Conservation (phyloP, 2,797 vertebrate species). For the Dendrocincla fuliginosa region DNA sequence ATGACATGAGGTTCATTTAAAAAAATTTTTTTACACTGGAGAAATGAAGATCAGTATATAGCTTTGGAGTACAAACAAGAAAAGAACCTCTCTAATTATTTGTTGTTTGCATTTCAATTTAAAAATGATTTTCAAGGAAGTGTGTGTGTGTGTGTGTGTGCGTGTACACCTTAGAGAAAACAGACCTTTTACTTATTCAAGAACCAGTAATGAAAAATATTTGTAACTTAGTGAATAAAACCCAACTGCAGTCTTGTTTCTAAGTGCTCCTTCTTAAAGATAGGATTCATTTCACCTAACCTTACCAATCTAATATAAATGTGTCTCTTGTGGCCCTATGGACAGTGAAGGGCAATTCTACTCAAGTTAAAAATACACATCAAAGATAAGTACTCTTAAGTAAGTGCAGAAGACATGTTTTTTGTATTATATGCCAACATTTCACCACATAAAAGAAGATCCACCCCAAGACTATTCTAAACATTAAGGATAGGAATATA, state of each 20-base stretch:
- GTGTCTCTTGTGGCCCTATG: background rate
- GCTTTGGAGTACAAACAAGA: background rate
- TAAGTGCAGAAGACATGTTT: background rate
- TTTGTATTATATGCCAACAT: background rate
- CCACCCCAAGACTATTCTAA: background rate
- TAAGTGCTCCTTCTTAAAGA: background rate
- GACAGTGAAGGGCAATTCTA: background rate
- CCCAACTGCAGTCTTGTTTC: background rate
- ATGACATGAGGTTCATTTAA: background rate
- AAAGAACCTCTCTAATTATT: background rate
- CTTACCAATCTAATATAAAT: background rate
- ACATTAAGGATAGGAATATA: background rate
- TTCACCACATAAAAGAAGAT: background rate
- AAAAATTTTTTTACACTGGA: background rate
- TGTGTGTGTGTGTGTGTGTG: rapidly evolving
- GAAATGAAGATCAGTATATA: background rate
- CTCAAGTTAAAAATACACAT: background rate
- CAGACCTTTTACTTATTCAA: background rate
- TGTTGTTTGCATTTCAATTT: background rate
- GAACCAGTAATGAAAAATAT: background rate
- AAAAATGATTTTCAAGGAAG: background rate
- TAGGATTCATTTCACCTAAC: background rate
- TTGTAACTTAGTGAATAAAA: background rate
- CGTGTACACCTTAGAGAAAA: background rate
- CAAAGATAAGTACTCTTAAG: background rate